Percentiles rank a stretch among this genome's conserved stretches.
phyloP scores from a whole-genome alignment of 2,888 invertebrate species.

The Ommatoiulus sabulosus region DNA sequence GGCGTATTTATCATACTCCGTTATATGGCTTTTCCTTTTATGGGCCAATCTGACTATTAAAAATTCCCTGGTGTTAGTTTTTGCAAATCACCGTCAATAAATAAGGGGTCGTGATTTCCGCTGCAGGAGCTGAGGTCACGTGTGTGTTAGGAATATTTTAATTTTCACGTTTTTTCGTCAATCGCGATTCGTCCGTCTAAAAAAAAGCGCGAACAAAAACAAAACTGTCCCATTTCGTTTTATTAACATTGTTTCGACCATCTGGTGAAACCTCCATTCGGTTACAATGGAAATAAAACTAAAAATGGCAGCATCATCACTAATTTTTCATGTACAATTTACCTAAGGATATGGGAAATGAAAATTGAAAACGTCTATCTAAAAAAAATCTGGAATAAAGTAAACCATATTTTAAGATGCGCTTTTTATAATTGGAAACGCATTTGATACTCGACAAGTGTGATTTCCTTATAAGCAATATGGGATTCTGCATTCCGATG shows the following conservation, averaged over 20 bases:
- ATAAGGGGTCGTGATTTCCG: neutral
- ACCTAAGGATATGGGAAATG: too few species aligned
- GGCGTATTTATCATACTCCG: neutral
- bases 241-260: neutral
- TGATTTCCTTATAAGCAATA: too few species aligned
- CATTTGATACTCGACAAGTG: too few species aligned
- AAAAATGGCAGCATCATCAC: too few species aligned
- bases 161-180: neutral
- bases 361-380: too few species aligned
- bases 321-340: too few species aligned
- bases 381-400: too few species aligned
- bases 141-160: neutral
- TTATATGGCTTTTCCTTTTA: conserved; percentile 1
- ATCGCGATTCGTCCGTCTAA: neutral
- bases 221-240: neutral
- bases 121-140: neutral
- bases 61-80: neutral
- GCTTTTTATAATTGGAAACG: too few species aligned
- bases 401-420: too few species aligned
- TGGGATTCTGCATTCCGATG: too few species aligned
- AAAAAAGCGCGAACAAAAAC: too few species aligned
- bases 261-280: neutral
- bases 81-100: conserved; percentile 1
- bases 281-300: neutral
- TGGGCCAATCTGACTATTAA: conserved; percentile 1